Evolutionary conservation across 64 coral and sea anemone genomes (phyloP), one percentile per base, ranked within the genome.

Genomic region (Montipora capricornis): DNA sequence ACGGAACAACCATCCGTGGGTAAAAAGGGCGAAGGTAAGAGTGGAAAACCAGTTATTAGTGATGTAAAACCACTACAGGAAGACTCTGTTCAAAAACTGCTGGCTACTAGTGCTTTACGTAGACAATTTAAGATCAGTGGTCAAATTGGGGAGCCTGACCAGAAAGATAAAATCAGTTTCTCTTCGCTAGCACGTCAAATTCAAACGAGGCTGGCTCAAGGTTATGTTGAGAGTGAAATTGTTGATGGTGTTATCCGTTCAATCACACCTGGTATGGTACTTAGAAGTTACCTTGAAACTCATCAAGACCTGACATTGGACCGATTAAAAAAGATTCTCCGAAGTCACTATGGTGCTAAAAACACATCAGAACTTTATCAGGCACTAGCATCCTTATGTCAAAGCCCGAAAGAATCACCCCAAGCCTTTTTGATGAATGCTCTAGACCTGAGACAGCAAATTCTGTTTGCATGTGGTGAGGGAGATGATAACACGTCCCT

Each of bases 361-460:
- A 37, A 37, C 55, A 89, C 83, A 19, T 87, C 94, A 20, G 81
- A 95, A 76, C 50, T 95, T 26, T 91, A 91, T 78, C 89, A 87
- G 47, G 75, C 44, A 24, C 71, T 95, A n/a, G 74, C 88, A 77
- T 64, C 81, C 9, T 13, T 91, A 20, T 79, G 74, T 78, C 88
- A 95, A 37, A 74, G 44, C 76, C 67, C 81, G 6, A 80, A 84
- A 87, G 87, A 96, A 61, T 83, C 87, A 62, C 87, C 87, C 9
- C 85, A 87, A 84, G 87, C 59, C 29, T 93, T 96, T 90, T 75
- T 90, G 45, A 96, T 96, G 78, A 83, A 80, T 22, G 91, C 95
- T 37, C 53, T 93, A 14, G 86, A 93, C 61, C 47, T 92, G 14
- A 64, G 80, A 26, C 80, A 62, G 12, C 80, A 82, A 4, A 82